Percentiles rank a stretch among this genome's conserved stretches.
Conservation (phyloP, 2,888 invertebrate genomes). For the Cephus rjabovi region DNA sequence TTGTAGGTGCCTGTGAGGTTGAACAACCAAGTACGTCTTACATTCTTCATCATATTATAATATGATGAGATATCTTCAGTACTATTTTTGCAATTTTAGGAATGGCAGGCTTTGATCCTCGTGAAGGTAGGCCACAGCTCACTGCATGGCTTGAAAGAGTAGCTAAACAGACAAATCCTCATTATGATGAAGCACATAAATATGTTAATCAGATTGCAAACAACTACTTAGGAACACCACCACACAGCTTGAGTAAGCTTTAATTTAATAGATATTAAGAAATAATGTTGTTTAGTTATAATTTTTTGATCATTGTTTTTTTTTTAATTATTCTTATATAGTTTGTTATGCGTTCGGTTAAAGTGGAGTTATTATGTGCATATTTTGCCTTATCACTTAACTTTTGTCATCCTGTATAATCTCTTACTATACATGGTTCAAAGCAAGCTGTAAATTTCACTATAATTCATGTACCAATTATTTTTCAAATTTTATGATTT, state of each 20-base stretch:
- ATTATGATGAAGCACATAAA: conserved; percentile 75
- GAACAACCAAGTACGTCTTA: conserved; percentile 78
- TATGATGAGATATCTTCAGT: conserved; percentile 2
- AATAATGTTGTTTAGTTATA: too few species aligned
- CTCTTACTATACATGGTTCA: too few species aligned
- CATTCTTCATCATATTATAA: conserved; percentile 17
- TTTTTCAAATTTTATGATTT: too few species aligned
- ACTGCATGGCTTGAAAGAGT: conserved; percentile 77
- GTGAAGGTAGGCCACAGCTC: conserved; percentile 72
- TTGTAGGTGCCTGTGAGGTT: conserved; percentile 81
- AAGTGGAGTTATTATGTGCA: too few species aligned
- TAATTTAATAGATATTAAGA: conserved; percentile 3
- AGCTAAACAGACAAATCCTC: conserved; percentile 71
- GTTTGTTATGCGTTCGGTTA: too few species aligned
- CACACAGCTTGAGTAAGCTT: conserved; percentile 19
- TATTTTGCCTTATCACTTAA: too few species aligned
- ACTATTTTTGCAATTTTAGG: conserved; percentile 65
- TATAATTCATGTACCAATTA: too few species aligned
- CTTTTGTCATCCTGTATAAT: too few species aligned
- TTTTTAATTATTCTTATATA: too few species aligned
- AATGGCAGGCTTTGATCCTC: conserved; percentile 77
- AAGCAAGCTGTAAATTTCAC: too few species aligned
- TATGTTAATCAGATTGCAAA: conserved; percentile 69
- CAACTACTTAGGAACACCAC: conserved; percentile 45
- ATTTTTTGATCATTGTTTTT: too few species aligned